A percentile compares a stretch with the other conserved stretches of the same genome.
phyloP scores from a whole-genome alignment of 2,113 vertebrate genomes.

The Sylvietta virens region DNA sequence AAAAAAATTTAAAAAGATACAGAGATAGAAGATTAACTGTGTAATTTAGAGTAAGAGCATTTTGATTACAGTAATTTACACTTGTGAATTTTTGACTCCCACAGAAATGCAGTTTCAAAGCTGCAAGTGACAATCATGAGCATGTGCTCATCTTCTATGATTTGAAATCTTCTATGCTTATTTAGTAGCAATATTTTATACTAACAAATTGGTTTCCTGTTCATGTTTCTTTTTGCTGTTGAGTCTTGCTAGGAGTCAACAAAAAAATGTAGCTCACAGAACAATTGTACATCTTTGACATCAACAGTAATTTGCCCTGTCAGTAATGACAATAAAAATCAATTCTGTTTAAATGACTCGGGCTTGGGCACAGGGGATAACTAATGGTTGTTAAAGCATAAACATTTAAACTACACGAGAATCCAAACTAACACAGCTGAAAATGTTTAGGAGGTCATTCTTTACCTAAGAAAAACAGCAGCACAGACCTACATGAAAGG shows the following conservation, averaged over 20 bases:
- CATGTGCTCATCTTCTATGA: neutral
- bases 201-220: neutral
- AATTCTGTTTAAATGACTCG: constrained; percentile 21
- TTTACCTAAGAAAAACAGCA: neutral
- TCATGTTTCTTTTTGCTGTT: neutral
- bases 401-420: neutral
- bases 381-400: neutral
- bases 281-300: neutral
- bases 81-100: neutral
- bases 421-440: neutral
- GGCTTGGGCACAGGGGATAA: neutral
- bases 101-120: neutral
- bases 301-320: neutral
- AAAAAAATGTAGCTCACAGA: neutral
- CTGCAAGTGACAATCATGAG: neutral
- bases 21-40: neutral
- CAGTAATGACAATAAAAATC: constrained; percentile 21
- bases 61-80: neutral
- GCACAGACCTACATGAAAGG: neutral
- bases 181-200: neutral
- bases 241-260: neutral
- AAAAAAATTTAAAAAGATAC: neutral
- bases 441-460: neutral
- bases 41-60: neutral
- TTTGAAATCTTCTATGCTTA: neutral